A percentile compares a stretch with the other conserved stretches of the same genome.
These are phyloP conservation scores for Tuberolachnus salignus DNA, from an alignment of 2,888 invertebrate species.

Conservation along the genomic window DNA sequence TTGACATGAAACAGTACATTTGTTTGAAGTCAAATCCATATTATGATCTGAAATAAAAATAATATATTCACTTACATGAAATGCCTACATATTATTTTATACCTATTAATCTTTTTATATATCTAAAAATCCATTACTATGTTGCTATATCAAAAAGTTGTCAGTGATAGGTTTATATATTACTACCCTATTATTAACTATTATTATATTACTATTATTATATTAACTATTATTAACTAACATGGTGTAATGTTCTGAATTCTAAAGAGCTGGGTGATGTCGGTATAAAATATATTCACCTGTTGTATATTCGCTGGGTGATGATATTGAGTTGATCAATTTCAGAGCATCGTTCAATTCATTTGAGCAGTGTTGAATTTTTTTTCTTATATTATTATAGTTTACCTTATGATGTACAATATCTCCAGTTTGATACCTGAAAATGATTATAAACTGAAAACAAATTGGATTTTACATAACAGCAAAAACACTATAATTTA, in stretches of 20 bases:
- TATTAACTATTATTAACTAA: too few relatives aligned
- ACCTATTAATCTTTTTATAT: too few relatives aligned
- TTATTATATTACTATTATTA: too few relatives aligned
- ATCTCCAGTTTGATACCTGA: not conserved
- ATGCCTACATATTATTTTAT: too few relatives aligned
- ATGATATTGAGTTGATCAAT: not conserved
- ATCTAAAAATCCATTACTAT: too few relatives aligned
- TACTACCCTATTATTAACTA: too few relatives aligned
- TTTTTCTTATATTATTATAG: constrained; percentile 15
- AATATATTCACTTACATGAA: too few relatives aligned
- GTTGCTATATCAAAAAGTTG: too few relatives aligned
- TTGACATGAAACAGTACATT: constrained; percentile 45
- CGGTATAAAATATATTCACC: constrained; percentile 16
- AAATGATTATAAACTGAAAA: not conserved
- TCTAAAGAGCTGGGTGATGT: too few relatives aligned
- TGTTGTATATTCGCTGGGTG: not conserved
- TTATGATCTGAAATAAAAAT: not conserved
- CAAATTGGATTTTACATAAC: not conserved
- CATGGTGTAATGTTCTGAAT: too few relatives aligned
- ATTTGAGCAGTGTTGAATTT: constrained; percentile 34
- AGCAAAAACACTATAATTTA: too few relatives aligned
- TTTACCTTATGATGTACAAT: not conserved
- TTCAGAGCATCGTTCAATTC: constrained; percentile 38
- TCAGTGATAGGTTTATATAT: too few relatives aligned
- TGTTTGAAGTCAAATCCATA: not conserved